Evolutionary conservation across 2,113 vertebrate species (phyloP).

Genomic region (Nerophis ophidion): DNA sequence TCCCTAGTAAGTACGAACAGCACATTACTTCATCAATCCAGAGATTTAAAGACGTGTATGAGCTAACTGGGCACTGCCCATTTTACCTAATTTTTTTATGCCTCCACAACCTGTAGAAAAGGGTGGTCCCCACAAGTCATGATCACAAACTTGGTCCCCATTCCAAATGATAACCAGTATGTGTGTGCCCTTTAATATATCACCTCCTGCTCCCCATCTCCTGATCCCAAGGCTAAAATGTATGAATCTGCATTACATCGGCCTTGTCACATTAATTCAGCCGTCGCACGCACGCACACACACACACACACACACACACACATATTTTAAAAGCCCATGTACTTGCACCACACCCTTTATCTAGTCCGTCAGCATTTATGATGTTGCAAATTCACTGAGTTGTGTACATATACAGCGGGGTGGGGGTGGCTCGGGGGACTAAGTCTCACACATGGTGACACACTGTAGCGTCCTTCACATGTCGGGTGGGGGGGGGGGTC

Average conservation of each 20-base stretch:
- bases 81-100: no score
- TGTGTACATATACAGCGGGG: constrained; percentile 11
- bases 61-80: no score
- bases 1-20: no score
- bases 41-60: no score
- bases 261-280: constrained; percentile 69
- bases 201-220: constrained; percentile 46
- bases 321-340: constrained; percentile 22
- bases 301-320: constrained; percentile 41
- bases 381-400: constrained; percentile 8
- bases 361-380: not conserved
- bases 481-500: no score
- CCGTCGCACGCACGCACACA: constrained; percentile 36
- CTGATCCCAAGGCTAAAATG: constrained; percentile 64
- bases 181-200: constrained; percentile 44
- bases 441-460: constrained; percentile 62
- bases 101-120: no score
- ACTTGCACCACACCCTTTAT: constrained; percentile 30
- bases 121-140: no score
- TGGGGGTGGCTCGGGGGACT: constrained; percentile 50
- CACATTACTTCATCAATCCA: no score
- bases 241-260: constrained; percentile 65
- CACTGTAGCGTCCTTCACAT: constrained; percentile 59
- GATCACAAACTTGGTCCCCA: no score
- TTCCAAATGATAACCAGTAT: not conserved